Base-by-base conservation (phyloP, 2,888 invertebrate species). In the Drosophila stalkeri region DNA sequence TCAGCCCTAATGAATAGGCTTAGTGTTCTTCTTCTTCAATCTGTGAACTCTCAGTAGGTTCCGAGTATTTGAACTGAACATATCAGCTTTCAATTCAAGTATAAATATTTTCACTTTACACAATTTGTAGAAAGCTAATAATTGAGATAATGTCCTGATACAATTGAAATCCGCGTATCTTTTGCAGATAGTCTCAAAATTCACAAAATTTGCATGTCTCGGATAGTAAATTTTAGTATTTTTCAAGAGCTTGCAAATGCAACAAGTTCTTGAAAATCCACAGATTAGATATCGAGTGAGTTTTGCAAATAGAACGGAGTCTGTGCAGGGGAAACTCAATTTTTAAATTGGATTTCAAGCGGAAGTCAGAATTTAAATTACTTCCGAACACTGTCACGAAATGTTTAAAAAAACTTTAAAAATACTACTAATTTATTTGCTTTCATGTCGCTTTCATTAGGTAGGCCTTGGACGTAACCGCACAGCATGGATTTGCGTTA, bases 401-500 rank as follows among this genome's bases (percentile, higher is more conserved):
- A 60, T 60, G 52, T 20, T 47, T 33, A 39, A 37, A 33, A 11
- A 33, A 41, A 2, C 20, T 41, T 16, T 59, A 46, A 12, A 14
- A n/a, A n/a, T 31, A 35, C n/a, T 55, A 41, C 41, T 55, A n/a
- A 14, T 55, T 18, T 55, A 43, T 33, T 57, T 37, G 18, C 0
- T 46, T 61, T n/a, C 20, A 68, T 64, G 60, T 47, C 51, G 56
- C 44, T 49, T 62, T 11, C 31, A 52, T 39, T 16, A 51, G 57
- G 37, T 44, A 18, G 14, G 33, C 41, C 47, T 65, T 41, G 56
- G 71, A 47, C 43, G 60, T 55, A 43, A 56, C 16, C 51, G 49
- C 37, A 46, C 43, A 57, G 18, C 44, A 75, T 78, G 80, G 60
- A 71, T 39, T 20, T 72, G 54, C 46, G 33, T 41, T 37, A 57